phyloP scores from a whole-genome alignment of 2,888 invertebrate genomes.

The Pegoplata infirma region DNA sequence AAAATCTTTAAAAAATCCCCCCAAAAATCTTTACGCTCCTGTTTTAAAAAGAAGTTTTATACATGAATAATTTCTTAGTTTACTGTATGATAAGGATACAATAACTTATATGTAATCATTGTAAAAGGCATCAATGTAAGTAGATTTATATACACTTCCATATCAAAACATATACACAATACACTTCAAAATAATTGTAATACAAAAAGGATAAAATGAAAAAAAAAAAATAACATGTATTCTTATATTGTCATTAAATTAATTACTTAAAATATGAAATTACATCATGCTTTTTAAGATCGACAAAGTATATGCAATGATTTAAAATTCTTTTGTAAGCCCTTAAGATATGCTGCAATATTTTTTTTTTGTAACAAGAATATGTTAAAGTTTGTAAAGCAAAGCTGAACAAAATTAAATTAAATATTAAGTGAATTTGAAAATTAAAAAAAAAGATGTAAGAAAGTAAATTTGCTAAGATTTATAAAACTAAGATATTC shows the following conservation, averaged over 20 bases:
- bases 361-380: neutral
- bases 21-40: constrained; percentile 1
- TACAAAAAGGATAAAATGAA: neutral
- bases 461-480: neutral
- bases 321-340: constrained; percentile 25
- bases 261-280: constrained; percentile 45
- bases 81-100: neutral
- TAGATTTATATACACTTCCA: constrained; percentile 12
- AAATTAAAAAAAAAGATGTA: neutral
- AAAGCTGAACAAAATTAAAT: too few species aligned
- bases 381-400: neutral
- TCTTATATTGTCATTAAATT: constrained; percentile 43
- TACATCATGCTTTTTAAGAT: constrained; percentile 26
- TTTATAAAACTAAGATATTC: neutral
- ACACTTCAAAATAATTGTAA: neutral
- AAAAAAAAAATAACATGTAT: constrained; percentile 26
- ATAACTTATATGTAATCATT: neutral
- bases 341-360: constrained; percentile 38
- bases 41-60: constrained; percentile 11
- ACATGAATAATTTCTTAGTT: constrained; percentile 35
- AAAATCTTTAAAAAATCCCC: too few species aligned
- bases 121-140: constrained; percentile 18
- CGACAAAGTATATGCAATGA: constrained; percentile 5
- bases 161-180: neutral
- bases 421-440: neutral